phyloP scores from a whole-genome alignment of 2,113 vertebrate genomes.

The Gadus chalcogrammus region DNA sequence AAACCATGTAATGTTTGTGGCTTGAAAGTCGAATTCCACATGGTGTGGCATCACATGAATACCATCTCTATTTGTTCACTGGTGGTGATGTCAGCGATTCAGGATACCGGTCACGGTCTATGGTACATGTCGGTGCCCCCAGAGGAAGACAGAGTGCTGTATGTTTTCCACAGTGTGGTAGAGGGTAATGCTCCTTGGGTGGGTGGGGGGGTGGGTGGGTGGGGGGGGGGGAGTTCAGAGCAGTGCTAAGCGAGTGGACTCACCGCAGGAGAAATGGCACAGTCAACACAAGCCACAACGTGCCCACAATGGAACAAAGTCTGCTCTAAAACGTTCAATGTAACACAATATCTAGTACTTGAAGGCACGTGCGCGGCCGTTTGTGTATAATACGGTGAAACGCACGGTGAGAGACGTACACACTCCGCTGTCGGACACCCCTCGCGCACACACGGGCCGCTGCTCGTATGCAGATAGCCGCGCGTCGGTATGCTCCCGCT shows the following conservation, averaged over 20 bases:
- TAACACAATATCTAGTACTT: conserved; percentile 53
- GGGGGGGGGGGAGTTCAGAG: neutral
- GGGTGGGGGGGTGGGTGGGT: conserved; percentile 3
- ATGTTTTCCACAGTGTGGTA: conserved; percentile 57
- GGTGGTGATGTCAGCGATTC: conserved; percentile 39
- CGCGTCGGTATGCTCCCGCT: conserved; percentile 30
- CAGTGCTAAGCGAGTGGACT: conserved; percentile 55
- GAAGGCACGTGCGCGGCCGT: neutral
- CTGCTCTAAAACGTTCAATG: conserved; percentile 47
- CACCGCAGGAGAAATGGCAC: conserved; percentile 61
- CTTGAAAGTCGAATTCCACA: no score
- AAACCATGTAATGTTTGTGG: no score
- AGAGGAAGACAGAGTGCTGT: conserved; percentile 39
- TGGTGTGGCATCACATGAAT: conserved; percentile 13
- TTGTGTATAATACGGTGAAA: conserved; percentile 17
- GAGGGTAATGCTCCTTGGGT: conserved; percentile 32
- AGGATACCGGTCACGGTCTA: conserved; percentile 34
- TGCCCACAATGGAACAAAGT: conserved; percentile 65
- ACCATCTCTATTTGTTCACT: conserved; percentile 34
- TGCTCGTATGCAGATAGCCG: conserved; percentile 15
- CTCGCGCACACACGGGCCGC: neutral
- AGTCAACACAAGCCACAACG: conserved; percentile 40
- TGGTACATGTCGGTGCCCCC: conserved; percentile 32
- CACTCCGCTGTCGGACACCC: conserved; percentile 14
- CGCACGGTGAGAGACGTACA: conserved; percentile 16